These are phyloP conservation scores for Labeo rohita DNA, from an alignment of 2,113 vertebrate genomes.

Conservation along the genomic window DNA sequence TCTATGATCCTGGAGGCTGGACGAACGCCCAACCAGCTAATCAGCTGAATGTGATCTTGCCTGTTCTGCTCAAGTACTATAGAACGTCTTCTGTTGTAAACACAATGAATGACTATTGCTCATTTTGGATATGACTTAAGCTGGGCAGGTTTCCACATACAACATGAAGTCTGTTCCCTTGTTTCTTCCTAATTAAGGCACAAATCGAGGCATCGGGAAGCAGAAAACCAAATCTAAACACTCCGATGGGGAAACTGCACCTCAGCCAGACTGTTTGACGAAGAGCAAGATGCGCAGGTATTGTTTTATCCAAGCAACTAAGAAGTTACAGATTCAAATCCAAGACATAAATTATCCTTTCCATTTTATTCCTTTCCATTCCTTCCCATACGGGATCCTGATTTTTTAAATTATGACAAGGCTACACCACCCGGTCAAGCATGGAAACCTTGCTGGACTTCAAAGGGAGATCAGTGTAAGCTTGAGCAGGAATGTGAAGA, in stretches of 20 bases:
- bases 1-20: constrained; percentile 9
- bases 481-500: constrained; percentile 30
- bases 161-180: constrained; percentile 35
- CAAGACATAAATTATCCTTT: background rate
- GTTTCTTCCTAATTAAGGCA: constrained; percentile 53
- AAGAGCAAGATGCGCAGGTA: constrained; percentile 21
- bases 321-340: background rate
- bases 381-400: background rate
- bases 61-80: background rate
- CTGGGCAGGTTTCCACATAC: constrained; percentile 51
- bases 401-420: background rate
- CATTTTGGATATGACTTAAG: constrained; percentile 40
- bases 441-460: constrained; percentile 22
- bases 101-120: constrained; percentile 13
- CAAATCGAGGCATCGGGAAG: constrained; percentile 17
- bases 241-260: background rate
- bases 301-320: background rate
- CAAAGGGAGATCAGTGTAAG: constrained; percentile 40
- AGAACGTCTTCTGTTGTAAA: constrained; percentile 27
- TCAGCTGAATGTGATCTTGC: constrained; percentile 17
- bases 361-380: background rate
- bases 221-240: constrained; percentile 37
- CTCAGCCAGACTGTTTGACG: background rate
- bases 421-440: constrained; percentile 8
- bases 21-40: background rate